A percentile compares a stretch with the other conserved stretches of the same genome.
These are phyloP conservation scores for Luperina nickerlii DNA, from an alignment of 2,888 invertebrate species.

Conservation along the genomic window DNA sequence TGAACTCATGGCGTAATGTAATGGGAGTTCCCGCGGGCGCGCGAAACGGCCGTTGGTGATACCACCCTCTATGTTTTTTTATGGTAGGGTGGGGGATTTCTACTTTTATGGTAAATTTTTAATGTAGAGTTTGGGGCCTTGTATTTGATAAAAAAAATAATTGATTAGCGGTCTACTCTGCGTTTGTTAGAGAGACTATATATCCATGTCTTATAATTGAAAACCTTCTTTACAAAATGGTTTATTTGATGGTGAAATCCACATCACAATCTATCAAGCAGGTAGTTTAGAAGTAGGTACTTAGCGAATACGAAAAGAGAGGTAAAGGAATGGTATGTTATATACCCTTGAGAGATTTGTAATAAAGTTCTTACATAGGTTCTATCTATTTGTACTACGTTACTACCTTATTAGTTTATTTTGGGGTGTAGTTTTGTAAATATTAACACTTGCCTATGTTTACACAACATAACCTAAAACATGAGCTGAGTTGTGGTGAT, in stretches of 20 bases:
- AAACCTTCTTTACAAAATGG: background rate
- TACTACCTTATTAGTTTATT: background rate
- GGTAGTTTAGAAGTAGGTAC: background rate
- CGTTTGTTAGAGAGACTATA: background rate
- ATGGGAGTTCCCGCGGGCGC: slow-evolving; percentile 65
- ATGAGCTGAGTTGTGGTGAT: background rate
- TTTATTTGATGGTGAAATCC: background rate
- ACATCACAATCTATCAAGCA: background rate
- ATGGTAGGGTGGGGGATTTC: slow-evolving; percentile 64
- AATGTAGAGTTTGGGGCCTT: background rate
- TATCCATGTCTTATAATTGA: background rate
- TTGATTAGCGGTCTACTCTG: background rate
- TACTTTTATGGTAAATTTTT: slow-evolving; percentile 76
- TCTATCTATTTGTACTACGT: background rate
- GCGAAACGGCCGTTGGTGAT: slow-evolving; percentile 71
- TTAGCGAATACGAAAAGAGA: background rate
- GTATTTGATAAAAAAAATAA: background rate
- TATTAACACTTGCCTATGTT: background rate
- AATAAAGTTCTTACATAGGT: background rate
- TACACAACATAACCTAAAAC: background rate
- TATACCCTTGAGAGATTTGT: background rate
- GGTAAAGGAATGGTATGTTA: background rate
- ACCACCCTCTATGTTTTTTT: slow-evolving; percentile 74
- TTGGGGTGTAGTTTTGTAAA: background rate
- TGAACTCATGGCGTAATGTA: slow-evolving; percentile 57